Conservation (phyloP, 2,888 invertebrate genomes). For the Lepidochrysops patricia region DNA sequence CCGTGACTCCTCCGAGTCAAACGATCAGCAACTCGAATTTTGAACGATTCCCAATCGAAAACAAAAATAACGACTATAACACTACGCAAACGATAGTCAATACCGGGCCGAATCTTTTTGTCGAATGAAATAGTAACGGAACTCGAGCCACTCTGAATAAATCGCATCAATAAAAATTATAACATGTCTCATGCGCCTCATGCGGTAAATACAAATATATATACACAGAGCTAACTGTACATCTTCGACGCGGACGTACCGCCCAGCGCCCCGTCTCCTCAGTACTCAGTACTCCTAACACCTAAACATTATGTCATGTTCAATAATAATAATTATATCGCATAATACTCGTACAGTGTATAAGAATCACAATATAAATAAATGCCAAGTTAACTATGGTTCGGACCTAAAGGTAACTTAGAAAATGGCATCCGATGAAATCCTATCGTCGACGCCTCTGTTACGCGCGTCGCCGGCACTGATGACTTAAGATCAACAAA, state of each 20-base stretch:
- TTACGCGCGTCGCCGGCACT: conserved; percentile 33
- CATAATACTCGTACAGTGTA: conserved; percentile 61
- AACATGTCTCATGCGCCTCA: conserved; percentile 48
- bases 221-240: conserved; percentile 57
- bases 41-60: conserved; percentile 40
- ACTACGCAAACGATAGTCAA: conserved; percentile 27
- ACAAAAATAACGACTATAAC: conserved; percentile 26
- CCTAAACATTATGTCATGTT: conserved; percentile 62
- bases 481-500: conserved; percentile 39
- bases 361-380: conserved; percentile 66
- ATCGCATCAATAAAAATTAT: conserved; percentile 52
- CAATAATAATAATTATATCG: conserved; percentile 42
- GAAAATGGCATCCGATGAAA: conserved; percentile 68
- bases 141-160: conserved; percentile 70
- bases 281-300: conserved; percentile 59
- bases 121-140: conserved; percentile 64
- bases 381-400: conserved; percentile 71
- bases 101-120: conserved; percentile 47
- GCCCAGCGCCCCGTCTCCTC: conserved; percentile 49
- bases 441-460: conserved; percentile 33
- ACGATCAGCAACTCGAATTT: conserved; percentile 45
- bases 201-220: conserved; percentile 56
- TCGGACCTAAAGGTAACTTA: conserved; percentile 69
- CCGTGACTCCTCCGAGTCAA: conserved; percentile 32
- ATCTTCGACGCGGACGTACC: conserved; percentile 43